Conservation (phyloP, 2,888 invertebrate genomes). For the Glaucopsyche alexis region DNA sequence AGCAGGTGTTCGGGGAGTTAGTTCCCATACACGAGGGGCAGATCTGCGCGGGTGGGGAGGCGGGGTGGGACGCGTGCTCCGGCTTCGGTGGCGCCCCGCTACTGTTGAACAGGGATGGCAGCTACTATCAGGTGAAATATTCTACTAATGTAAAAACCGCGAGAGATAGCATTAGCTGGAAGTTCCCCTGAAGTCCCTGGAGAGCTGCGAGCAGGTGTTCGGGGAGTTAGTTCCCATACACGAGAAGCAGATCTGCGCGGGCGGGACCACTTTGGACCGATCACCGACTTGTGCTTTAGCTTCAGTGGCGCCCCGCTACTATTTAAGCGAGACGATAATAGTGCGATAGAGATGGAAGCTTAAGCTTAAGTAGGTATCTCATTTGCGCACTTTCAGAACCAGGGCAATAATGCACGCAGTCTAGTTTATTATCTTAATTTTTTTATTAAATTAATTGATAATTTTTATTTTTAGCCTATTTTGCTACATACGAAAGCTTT, state of each 20-base stretch:
- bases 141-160: not conserved
- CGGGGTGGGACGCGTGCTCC: conserved; percentile 87
- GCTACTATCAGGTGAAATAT: conserved; percentile 81
- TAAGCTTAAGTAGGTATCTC: too few relatives aligned
- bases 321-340: too few relatives aligned
- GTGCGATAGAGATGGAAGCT: too few relatives aligned
- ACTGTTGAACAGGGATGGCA: conserved; percentile 81
- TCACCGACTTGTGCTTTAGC: too few relatives aligned
- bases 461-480: too few relatives aligned
- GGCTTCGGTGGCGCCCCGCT: conserved; percentile 90
- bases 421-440: too few relatives aligned
- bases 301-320: too few relatives aligned
- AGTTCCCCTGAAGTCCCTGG: conserved; percentile 83
- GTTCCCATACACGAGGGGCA: conserved; percentile 82
- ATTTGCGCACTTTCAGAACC: too few relatives aligned
- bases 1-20: conserved; percentile 83
- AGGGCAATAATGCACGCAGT: too few relatives aligned
- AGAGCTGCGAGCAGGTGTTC: conserved; percentile 84
- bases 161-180: conserved; percentile 82
- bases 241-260: conserved; percentile 85
- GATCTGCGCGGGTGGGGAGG: conserved; percentile 87
- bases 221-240: conserved; percentile 83
- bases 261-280: too few relatives aligned
- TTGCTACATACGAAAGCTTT: too few relatives aligned
- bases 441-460: too few relatives aligned